phyloP scores from a whole-genome alignment of 1,140 invertebrate genomes.

The Aphelenchoides avenae region DNA sequence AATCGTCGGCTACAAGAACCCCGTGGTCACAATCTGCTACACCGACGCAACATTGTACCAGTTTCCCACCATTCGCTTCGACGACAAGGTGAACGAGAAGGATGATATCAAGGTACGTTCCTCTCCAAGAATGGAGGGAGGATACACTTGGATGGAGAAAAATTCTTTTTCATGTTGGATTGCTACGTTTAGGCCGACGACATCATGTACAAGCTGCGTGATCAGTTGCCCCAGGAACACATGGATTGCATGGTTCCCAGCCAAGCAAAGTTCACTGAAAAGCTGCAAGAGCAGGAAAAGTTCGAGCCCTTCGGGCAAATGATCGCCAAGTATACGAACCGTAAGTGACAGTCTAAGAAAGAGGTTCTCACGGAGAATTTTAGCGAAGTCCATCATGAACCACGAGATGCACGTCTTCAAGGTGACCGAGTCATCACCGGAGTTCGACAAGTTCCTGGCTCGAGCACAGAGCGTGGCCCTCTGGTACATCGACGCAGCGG shows the following conservation, averaged over 20 bases:
- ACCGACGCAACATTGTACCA: conserved; percentile 38
- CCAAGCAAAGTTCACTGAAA: conserved; percentile 22
- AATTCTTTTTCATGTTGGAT: conserved; percentile 7
- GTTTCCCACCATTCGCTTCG: conserved; percentile 23
- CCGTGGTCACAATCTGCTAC: conserved; percentile 24
- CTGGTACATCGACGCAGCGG: conserved; percentile 85
- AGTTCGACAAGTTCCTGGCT: conserved; percentile 77
- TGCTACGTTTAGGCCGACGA: conserved; percentile 33
- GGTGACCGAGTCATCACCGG: no score
- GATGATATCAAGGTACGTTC: no score
- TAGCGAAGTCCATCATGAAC: no score
- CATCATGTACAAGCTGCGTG: conserved; percentile 29
- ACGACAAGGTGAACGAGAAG: not conserved
- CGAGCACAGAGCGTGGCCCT: conserved; percentile 83
- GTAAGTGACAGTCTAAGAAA: no score
- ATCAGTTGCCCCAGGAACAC: conserved; percentile 30
- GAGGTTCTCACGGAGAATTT: no score
- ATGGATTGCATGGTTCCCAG: conserved; percentile 23
- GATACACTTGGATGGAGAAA: no score
- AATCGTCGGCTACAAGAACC: conserved; percentile 46
- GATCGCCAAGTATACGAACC: conserved; percentile 27
- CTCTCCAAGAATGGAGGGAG: no score
- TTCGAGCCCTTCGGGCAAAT: conserved; percentile 33
- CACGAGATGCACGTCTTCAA: no score
- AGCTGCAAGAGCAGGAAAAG: conserved; percentile 20